phyloP scores from a whole-genome alignment of 35 echinoderm and acorn worm species.

The Strongylocentrotus purpuratus region DNA sequence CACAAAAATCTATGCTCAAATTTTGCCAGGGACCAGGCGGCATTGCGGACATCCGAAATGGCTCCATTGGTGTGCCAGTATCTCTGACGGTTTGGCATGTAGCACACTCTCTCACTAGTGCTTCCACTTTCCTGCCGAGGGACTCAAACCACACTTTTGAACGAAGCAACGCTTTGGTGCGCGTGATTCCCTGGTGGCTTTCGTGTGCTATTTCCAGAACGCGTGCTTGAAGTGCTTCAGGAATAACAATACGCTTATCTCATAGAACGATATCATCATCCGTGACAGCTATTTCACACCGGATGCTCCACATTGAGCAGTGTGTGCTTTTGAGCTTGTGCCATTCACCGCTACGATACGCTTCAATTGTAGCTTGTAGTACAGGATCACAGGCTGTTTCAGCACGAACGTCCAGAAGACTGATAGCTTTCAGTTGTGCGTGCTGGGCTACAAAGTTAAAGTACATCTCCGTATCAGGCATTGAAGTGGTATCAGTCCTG shows the following conservation, averaged over 20 bases:
- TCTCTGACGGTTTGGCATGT: background rate
- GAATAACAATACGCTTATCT: conserved; percentile 46
- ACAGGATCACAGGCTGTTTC: conserved; percentile 3
- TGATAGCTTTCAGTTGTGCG: conserved; percentile 40
- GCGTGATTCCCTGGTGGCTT: conserved; percentile 52
- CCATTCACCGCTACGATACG: conserved; percentile 22
- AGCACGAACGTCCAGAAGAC: background rate
- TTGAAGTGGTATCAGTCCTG: background rate
- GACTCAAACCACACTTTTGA: conserved; percentile 61
- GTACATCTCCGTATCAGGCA: background rate
- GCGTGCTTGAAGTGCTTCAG: conserved; percentile 23
- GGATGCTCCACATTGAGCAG: background rate
- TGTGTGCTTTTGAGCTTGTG: background rate
- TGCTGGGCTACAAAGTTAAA: no score
- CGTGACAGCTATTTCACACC: background rate
- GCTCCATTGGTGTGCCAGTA: conserved; percentile 38
- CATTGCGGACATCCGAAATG: conserved; percentile 58
- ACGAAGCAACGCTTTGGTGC: conserved; percentile 50
- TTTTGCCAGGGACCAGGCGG: conserved; percentile 58
- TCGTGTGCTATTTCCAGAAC: conserved; percentile 47
- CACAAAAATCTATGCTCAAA: conserved; percentile 75
- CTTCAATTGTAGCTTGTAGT: background rate
- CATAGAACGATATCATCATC: background rate
- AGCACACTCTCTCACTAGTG: conserved; percentile 53
- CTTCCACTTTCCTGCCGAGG: conserved; percentile 57